These are phyloP conservation scores for Macrophya alboannulata DNA, from an alignment of 2,888 invertebrate species.

Conservation along the genomic window DNA sequence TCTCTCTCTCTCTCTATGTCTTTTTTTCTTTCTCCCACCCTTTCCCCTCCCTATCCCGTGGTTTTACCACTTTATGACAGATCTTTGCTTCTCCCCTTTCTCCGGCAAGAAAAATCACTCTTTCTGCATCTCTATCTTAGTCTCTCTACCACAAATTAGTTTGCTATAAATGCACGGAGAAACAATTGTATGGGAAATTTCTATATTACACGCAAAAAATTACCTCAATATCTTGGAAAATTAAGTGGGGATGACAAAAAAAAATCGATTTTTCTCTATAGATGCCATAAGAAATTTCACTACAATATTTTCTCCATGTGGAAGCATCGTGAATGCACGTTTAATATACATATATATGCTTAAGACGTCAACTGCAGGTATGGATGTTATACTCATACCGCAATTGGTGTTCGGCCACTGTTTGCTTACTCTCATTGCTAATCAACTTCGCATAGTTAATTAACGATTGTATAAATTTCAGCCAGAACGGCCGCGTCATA, in stretches of 20 bases:
- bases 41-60: neutral
- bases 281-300: no score
- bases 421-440: neutral
- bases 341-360: neutral
- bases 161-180: neutral
- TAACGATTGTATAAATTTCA: neutral
- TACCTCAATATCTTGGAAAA: no score
- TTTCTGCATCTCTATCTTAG: neutral
- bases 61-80: constrained; percentile 39
- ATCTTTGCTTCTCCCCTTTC: constrained; percentile 22
- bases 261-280: no score
- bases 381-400: neutral
- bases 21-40: neutral
- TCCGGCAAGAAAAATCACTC: constrained; percentile 35
- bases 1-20: neutral
- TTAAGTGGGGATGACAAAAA: no score
- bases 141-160: constrained; percentile 33
- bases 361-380: neutral
- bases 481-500: neutral
- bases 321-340: neutral
- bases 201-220: no score
- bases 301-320: no score
- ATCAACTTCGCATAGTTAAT: constrained; percentile 3
- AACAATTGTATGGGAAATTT: no score
- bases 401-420: neutral